Evolutionary conservation across 2,888 invertebrate genomes (phyloP).

Genomic region (Ochropleura plecta): DNA sequence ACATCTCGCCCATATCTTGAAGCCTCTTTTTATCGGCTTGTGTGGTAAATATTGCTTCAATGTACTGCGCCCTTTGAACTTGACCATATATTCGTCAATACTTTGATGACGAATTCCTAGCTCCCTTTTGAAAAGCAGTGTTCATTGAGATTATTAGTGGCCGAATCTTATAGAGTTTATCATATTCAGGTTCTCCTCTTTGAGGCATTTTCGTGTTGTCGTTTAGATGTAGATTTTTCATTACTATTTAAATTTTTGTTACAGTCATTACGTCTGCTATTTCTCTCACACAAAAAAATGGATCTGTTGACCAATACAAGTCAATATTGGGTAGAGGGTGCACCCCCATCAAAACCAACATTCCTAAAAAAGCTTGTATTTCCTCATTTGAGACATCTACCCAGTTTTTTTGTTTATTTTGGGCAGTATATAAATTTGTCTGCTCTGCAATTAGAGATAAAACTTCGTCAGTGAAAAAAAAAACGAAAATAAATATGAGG

Average conservation of each 20-base stretch:
- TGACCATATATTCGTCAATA: slow-evolving; percentile 18
- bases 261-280: too few species aligned
- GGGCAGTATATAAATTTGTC: slow-evolving; percentile 1
- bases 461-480: slow-evolving; percentile 2
- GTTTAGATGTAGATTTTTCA: too few species aligned
- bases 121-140: slow-evolving; percentile 13
- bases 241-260: too few species aligned
- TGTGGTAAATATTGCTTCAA: slow-evolving; percentile 37
- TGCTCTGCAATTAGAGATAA: background rate
- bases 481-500: slow-evolving; percentile 3
- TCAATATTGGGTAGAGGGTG: slow-evolving; percentile 21
- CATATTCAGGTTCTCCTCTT: slow-evolving; percentile 4
- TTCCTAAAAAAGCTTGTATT: background rate
- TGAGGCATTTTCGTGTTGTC: too few species aligned
- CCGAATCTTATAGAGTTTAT: slow-evolving; percentile 7
- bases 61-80: slow-evolving; percentile 5
- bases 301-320: slow-evolving; percentile 21
- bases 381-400: background rate
- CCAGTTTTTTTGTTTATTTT: background rate
- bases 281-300: slow-evolving; percentile 6
- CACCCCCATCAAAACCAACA: slow-evolving; percentile 3
- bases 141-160: background rate
- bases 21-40: slow-evolving; percentile 38
- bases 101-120: slow-evolving; percentile 10
- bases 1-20: slow-evolving; percentile 33